Evolutionary conservation across 2,888 invertebrate species (phyloP).

Genomic region (Crematogaster levior): DNA sequence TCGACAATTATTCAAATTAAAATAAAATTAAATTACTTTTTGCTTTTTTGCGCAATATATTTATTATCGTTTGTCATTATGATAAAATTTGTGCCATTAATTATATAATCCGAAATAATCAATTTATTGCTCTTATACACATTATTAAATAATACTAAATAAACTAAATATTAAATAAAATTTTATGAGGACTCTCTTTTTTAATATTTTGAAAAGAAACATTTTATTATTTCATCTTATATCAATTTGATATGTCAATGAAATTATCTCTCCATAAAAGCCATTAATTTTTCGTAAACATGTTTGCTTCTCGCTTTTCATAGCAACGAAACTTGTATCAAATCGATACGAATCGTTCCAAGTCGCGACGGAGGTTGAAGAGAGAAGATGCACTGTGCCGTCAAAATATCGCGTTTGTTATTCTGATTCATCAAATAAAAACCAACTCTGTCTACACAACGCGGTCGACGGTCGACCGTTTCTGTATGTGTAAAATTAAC

Average conservation of each 20-base stretch:
- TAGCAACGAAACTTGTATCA: not conserved
- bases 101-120: not conserved
- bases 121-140: not conserved
- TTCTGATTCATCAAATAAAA: conserved; percentile 31
- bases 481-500: conserved; percentile 67
- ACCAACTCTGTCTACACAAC: conserved; percentile 29
- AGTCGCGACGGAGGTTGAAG: not conserved
- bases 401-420: conserved; percentile 25
- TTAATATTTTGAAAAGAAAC: not conserved
- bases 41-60: not conserved
- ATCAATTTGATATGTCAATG: not conserved
- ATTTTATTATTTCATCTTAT: not conserved
- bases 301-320: not conserved
- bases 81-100: not conserved
- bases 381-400: not conserved
- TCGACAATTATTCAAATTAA: not conserved
- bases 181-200: not conserved
- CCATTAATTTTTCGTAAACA: conserved; percentile 14
- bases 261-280: not conserved
- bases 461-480: conserved; percentile 53
- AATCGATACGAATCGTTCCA: conserved; percentile 4
- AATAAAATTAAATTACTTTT: conserved; percentile 2
- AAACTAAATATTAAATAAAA: no score
- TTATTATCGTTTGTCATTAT: not conserved
- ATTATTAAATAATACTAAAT: no score